These are phyloP conservation scores for Hemibagrus wyckioides DNA, from an alignment of 2,113 vertebrate genomes.

Conservation along the genomic window DNA sequence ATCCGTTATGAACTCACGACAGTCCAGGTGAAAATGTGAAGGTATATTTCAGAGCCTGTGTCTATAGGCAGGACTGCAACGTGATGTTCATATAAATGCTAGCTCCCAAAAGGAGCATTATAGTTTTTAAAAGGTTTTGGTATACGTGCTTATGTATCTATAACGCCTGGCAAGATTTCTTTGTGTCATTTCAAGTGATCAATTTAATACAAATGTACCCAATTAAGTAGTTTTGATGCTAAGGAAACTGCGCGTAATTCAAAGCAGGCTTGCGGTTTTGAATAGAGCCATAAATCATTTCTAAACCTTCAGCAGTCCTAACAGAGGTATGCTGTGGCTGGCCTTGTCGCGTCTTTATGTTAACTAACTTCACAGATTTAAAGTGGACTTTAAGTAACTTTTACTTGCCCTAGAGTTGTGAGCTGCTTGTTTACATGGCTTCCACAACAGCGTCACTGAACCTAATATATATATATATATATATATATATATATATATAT, in stretches of 20 bases:
- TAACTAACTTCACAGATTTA: not conserved
- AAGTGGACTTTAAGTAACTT: too few relatives aligned
- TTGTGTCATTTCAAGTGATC: not conserved
- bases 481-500: too few relatives aligned
- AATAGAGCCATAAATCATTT: too few relatives aligned
- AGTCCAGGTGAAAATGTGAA: not conserved
- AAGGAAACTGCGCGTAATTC: too few relatives aligned
- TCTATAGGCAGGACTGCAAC: too few relatives aligned
- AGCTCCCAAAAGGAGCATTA: not conserved
- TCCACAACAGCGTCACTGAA: too few relatives aligned
- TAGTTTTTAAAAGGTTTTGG: not conserved
- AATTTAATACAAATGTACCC: not conserved
- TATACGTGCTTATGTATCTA: not conserved
- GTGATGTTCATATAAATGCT: not conserved
- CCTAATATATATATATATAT: too few relatives aligned
- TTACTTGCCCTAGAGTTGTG: too few relatives aligned
- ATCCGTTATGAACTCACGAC: not conserved
- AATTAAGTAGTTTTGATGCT: not conserved
- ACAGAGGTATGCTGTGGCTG: too few relatives aligned
- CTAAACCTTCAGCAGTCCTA: too few relatives aligned
- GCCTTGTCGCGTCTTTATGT: not conserved
- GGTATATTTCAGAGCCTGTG: not conserved
- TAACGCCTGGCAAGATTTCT: not conserved
- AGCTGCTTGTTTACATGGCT: too few relatives aligned
- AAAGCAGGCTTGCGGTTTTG: too few relatives aligned